phyloP scores from a whole-genome alignment of 2,797 vertebrate genomes.

The Megaceryle alcyon region DNA sequence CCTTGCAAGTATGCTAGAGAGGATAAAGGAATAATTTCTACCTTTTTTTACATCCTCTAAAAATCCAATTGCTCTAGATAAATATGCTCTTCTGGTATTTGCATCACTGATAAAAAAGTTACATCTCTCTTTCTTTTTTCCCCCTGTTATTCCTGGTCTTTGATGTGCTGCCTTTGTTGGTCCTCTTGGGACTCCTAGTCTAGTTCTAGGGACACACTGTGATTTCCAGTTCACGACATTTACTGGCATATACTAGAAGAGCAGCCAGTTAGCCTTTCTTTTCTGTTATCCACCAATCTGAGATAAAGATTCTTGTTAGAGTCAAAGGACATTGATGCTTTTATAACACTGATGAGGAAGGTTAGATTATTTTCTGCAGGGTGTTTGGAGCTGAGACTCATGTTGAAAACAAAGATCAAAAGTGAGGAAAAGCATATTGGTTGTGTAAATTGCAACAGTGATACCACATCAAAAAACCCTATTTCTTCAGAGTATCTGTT shows the following conservation, averaged over 20 bases:
- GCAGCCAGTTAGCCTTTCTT: not conserved
- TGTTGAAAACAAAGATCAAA: not conserved
- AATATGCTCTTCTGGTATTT: not conserved
- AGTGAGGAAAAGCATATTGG: not conserved
- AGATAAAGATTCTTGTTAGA: not conserved
- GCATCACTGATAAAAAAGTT: not conserved
- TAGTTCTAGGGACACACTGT: not conserved
- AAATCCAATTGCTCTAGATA: not conserved
- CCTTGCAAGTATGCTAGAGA: not conserved
- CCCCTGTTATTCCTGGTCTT: not conserved
- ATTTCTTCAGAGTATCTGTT: not conserved
- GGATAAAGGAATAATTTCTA: not conserved
- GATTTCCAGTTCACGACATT: not conserved
- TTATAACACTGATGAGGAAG: not conserved
- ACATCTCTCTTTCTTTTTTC: not conserved
- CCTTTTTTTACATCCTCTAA: not conserved
- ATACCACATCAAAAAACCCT: fast-evolving
- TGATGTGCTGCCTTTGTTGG: not conserved
- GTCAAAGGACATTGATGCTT: not conserved
- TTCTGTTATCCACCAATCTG: not conserved
- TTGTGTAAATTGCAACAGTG: not conserved
- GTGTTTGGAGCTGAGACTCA: not conserved
- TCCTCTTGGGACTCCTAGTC: not conserved
- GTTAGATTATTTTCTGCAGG: not conserved
- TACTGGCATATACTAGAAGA: not conserved